Base-by-base conservation (phyloP, 2,113 vertebrate genomes). In the Sigmodon hispidus region DNA sequence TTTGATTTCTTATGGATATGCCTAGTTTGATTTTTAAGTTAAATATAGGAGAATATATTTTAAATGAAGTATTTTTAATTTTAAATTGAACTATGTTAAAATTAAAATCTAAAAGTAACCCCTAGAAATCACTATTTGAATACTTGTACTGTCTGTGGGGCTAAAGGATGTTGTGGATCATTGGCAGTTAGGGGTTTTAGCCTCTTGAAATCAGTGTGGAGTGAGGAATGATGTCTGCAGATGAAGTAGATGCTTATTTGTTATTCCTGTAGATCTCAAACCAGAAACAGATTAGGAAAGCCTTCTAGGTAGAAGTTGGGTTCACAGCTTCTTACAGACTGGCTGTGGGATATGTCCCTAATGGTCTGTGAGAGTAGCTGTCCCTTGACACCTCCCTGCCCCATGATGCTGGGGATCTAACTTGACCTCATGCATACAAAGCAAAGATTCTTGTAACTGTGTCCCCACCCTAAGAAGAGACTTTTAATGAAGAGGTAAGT, bases 21-120 rank as follows among this genome's bases (percentile, higher is more conserved):
- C n/a, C 86, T 31, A 91, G 50, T 91, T 96, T 95, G 73, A 83
- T 81, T 94, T 94, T 94, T 89, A 88, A 88, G 40, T 91, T 88
- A 91, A 63, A 90, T 92, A 55, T 76, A 87, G 55, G 13, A 69
- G 59, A 93, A 69, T 36, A 5, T 80, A 84, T 79, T 21, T 77
- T 89, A 75, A 19, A 48, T 95, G 45, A 83, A 48, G 34, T 24
- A 36, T n/a, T 90, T 96, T 83, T 70, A 85, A 61, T 84, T 87
- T 95, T 48, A 70, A 75, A 36, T 90, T 85, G 95, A 63, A 69
- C 72, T 57, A 84, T 63, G 11, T 93, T 95, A 70, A 92, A 84
- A 67, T 85, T 45, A 89, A 93, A 63, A 59, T 36, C 21, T 9
- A 40, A 57, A 87, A 91, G 59, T 22, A 45, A 7, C 59, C 24